phyloP scores from a whole-genome alignment of 2,797 vertebrate species.

The Benthosema pterotum region DNA sequence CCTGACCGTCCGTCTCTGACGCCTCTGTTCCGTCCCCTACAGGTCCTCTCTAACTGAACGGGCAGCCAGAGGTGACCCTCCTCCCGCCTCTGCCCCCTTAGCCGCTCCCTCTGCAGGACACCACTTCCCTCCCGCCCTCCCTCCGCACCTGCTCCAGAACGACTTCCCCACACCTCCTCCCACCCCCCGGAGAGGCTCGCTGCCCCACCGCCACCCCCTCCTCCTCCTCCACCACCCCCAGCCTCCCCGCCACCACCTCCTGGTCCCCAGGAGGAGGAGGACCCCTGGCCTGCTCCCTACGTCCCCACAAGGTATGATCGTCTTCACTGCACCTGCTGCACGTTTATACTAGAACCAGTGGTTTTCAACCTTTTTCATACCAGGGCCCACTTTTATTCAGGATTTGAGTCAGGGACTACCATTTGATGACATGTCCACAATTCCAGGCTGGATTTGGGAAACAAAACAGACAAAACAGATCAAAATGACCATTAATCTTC shows the following conservation, averaged over 20 bases:
- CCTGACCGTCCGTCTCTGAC: slow-evolving; percentile 51
- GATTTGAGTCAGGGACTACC: no score
- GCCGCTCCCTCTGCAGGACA: slow-evolving; percentile 51
- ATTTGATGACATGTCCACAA: no score
- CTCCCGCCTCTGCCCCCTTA: slow-evolving; percentile 42
- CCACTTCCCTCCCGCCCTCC: slow-evolving; percentile 42
- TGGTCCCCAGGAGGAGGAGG: slow-evolving; percentile 37
- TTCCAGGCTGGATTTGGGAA: no score
- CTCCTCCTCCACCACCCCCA: slow-evolving; percentile 24
- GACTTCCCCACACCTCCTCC: slow-evolving; percentile 65
- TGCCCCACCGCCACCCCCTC: slow-evolving; percentile 39
- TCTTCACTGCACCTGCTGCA: background rate
- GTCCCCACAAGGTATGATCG: slow-evolving; percentile 71
- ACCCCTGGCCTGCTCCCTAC: slow-evolving; percentile 37
- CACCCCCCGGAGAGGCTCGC: slow-evolving; percentile 61
- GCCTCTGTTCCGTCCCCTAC: slow-evolving; percentile 42
- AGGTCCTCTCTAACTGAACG: slow-evolving; percentile 68
- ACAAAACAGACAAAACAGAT: no score
- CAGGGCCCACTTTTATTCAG: no score
- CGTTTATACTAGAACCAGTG: no score
- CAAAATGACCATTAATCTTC: no score
- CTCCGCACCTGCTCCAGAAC: slow-evolving; percentile 62
- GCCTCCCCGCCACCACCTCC: slow-evolving; percentile 28
- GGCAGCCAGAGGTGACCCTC: slow-evolving; percentile 56
- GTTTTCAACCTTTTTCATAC: no score